These are phyloP conservation scores for Thyatira batis DNA, from an alignment of 2,888 invertebrate genomes.

Conservation along the genomic window DNA sequence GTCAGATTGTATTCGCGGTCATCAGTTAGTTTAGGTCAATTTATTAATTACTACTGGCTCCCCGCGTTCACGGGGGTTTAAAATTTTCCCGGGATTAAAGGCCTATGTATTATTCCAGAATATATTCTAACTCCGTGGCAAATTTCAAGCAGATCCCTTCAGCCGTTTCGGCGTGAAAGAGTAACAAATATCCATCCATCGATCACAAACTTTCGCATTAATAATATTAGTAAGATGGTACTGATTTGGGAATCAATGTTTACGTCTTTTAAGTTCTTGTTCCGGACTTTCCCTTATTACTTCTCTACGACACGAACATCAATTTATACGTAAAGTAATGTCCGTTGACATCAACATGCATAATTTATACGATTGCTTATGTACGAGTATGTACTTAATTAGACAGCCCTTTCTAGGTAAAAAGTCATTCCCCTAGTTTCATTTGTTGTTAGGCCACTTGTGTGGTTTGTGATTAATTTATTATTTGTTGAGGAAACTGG, in stretches of 20 bases:
- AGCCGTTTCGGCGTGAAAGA: too few species aligned
- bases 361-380: not conserved
- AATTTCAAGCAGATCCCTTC: too few species aligned
- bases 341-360: not conserved
- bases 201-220: too few species aligned
- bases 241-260: not conserved
- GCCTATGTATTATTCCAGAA: too few species aligned
- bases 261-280: not conserved
- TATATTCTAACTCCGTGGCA: too few species aligned
- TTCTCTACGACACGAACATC: too few species aligned
- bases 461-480: conserved; percentile 43
- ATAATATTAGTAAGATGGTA: too few species aligned
- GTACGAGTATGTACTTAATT: not conserved
- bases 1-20: not conserved
- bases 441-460: conserved; percentile 22
- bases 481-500: conserved; percentile 44
- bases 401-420: conserved; percentile 10
- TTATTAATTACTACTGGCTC: too few species aligned
- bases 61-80: too few species aligned
- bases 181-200: too few species aligned
- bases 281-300: not conserved
- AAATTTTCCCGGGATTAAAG: too few species aligned
- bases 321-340: not conserved
- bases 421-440: conserved; percentile 15
- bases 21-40: not conserved